Percentiles rank a stretch among this genome's conserved stretches.
These are phyloP conservation scores for Muscicapa adusta DNA, from an alignment of 2,113 vertebrate genomes.

Conservation along the genomic window DNA sequence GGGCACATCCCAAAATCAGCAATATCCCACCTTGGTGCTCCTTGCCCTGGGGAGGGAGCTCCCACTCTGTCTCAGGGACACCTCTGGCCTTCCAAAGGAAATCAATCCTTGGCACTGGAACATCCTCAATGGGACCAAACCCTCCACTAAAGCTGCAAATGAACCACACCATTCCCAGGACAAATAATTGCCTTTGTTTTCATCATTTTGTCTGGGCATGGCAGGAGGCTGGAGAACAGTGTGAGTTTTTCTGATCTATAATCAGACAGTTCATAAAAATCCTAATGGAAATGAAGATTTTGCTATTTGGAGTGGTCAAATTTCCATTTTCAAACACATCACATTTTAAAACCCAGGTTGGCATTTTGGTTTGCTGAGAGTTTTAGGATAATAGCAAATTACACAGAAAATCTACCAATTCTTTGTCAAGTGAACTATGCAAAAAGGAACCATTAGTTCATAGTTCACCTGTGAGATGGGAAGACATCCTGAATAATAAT, in stretches of 20 bases:
- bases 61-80: not conserved
- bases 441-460: conserved; percentile 69
- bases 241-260: conserved; percentile 67
- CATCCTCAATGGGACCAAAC: not conserved
- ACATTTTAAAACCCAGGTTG: conserved; percentile 73
- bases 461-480: conserved; percentile 64
- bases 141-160: conserved; percentile 12
- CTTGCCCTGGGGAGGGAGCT: not conserved
- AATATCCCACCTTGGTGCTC: accelerated
- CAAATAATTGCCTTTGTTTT: conserved; percentile 76
- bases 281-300: conserved; percentile 76
- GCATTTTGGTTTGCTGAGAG: conserved; percentile 78
- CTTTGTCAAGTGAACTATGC: conserved; percentile 72
- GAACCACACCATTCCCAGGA: conserved; percentile 58
- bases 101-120: not conserved
- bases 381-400: conserved; percentile 81
- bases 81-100: not conserved
- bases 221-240: conserved; percentile 52
- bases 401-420: conserved; percentile 76
- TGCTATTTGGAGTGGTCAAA: conserved; percentile 77
- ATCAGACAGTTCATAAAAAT: conserved; percentile 76
- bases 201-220: conserved; percentile 41
- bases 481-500: conserved; percentile 63
- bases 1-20: accelerated
- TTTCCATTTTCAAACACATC: conserved; percentile 79